phyloP scores from a whole-genome alignment of 2,113 vertebrate species.

The Morone chrysops region DNA sequence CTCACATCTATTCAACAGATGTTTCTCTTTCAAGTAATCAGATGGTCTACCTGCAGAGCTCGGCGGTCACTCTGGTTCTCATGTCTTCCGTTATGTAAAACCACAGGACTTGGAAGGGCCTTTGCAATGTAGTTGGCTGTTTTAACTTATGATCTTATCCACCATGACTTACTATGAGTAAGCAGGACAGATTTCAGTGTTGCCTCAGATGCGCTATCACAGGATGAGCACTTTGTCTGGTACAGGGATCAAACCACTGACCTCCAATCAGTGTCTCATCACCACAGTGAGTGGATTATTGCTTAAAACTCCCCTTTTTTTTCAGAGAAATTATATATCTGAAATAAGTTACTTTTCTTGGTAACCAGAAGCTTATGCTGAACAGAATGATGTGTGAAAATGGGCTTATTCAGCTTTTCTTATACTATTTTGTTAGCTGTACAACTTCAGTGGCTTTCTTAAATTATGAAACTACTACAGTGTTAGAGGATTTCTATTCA shows the following conservation, averaged over 20 bases:
- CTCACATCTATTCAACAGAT: conserved; percentile 56
- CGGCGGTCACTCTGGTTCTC: conserved; percentile 2
- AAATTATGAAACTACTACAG: too few species aligned
- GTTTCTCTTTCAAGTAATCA: conserved; percentile 55
- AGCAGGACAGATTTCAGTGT: conserved; percentile 11
- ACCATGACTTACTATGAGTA: conserved; percentile 2
- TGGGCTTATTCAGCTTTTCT: not conserved
- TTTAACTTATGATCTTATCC: conserved; percentile 19
- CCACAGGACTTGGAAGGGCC: conserved; percentile 9
- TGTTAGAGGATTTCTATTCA: too few species aligned
- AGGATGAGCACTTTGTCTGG: not conserved
- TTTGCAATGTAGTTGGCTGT: conserved; percentile 5
- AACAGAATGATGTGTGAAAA: not conserved
- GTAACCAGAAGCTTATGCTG: not conserved
- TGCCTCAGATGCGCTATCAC: not conserved
- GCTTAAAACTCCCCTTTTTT: not conserved
- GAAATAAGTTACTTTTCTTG: not conserved
- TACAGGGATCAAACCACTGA: conserved; percentile 7
- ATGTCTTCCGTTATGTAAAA: conserved; percentile 14
- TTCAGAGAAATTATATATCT: not conserved
- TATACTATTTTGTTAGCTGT: not conserved
- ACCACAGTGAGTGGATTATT: not conserved
- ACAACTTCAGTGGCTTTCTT: too few species aligned
- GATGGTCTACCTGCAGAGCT: conserved; percentile 45
- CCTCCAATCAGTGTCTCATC: not conserved